Base-by-base conservation (phyloP, 2,797 vertebrate genomes). In the Dendrocincla tyrannina region DNA sequence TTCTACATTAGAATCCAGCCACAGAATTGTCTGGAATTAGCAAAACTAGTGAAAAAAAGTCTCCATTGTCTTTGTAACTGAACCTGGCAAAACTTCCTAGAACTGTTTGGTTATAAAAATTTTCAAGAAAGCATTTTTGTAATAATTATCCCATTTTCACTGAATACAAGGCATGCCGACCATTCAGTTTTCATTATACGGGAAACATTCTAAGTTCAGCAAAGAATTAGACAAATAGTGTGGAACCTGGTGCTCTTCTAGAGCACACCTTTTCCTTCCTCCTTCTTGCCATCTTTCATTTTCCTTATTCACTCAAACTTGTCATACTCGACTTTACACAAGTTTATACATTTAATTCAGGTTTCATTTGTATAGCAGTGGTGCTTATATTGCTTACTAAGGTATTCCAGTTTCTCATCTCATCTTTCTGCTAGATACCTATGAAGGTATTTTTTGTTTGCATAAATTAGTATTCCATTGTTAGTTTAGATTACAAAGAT, bases 41-140 rank as follows among this genome's bases (percentile, higher is more conserved):
- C 47, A 93, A 69, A 96, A 88, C 70, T 59, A 25, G 47, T 42
- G 1, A 11, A 72, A 75, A 93, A 56, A 47, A 41, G 56, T 91
- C 74, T 78, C 80, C 33, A 95, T 96, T 96, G 95, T 95, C 79
- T 95, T 95, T 91, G 52, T 56, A 93, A 95, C 73, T 77, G 32
- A 75, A 96, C 84, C 96, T 97, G 96, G 94, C 88, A 95, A 89
- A 94, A 92, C 56, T 77, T 97, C 86, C 88, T 96, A 95, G 70
- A 74, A 91, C 83, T 90, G 19, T 63, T 88, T 82, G 63, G 89
- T 95, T 96, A 79, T 85, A 93, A 95, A 88, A 96, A 82, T 86
- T 74, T 96, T 95, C 94, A 96, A 94, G 94, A 95, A 93, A 96
- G 77, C 95, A 95, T 96, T 96, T 95, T 97, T 96, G 77, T 70